Evolutionary conservation across 2,888 invertebrate genomes (phyloP), one percentile per base, ranked within the genome.

Genomic region (Pegoplata infirma): DNA sequence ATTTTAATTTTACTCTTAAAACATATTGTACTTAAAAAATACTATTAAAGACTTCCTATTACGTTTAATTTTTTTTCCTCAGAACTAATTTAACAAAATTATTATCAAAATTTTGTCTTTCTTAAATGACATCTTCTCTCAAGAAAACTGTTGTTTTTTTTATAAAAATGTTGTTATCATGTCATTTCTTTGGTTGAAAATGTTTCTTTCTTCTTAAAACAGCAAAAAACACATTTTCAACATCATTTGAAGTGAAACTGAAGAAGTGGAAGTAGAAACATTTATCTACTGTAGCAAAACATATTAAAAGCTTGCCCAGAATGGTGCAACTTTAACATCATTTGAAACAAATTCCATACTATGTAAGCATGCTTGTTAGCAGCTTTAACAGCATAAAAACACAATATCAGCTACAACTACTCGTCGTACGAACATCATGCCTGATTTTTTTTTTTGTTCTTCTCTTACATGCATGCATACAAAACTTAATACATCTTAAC

Each of bases 361-460:
- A 66, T 80, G 80, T 80, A 74, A 80, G 80, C 77, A 80, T 69
- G 77, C 74, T 77, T 80, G 80, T 80, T 80, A 77, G 77, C 80
- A 75, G 76, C 73, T 67, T 61, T 6, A 63, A 64, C 63, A 72
- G 28, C 32, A 67, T 12, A 36, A 32, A 32, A 14, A 10, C 8
- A 67, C 44, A 68, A 44, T 7, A 44, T 25, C 23, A 59, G 28
- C 44, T 53, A 55, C 51, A 25, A 23, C 66, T 28, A 25, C 28
- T 53, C 51, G 51, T 25, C 23, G 23, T 51, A 61, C 25, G n/a
- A 66, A 25, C 51, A 75, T 64, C 64, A 74, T 71, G 75, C 61
- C 69, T 61, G 53, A 21, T n/a, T n/a, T n/a, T n/a, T n/a, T n/a
- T n/a, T n/a, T n/a, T n/a, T n/a, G n/a, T n/a, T n/a, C n/a, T n/a